Percentiles rank a stretch among this genome's conserved stretches.
Evolutionary conservation across 2,113 vertebrate species (phyloP).

Genomic region (Struthio camelus): DNA sequence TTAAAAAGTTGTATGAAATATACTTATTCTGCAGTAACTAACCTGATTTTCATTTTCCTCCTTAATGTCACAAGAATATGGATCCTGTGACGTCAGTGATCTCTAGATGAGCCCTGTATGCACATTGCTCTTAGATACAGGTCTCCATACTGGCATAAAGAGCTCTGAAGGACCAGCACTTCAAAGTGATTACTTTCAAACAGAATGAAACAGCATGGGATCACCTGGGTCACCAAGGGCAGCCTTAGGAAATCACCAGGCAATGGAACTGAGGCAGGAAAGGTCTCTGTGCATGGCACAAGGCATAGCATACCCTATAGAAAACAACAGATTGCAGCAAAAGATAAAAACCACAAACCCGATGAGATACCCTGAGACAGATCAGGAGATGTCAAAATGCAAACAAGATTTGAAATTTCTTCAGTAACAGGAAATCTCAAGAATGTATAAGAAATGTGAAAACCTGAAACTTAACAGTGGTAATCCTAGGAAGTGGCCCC

Average conservation of each 20-base stretch:
- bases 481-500: background rate
- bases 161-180: background rate
- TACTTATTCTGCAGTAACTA: background rate
- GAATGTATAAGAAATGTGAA: background rate
- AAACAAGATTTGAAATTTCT: background rate
- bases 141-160: no score
- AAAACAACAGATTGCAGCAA: background rate
- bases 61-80: background rate
- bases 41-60: background rate
- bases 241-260: background rate
- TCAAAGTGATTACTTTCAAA: background rate
- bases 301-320: background rate
- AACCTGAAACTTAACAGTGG: background rate
- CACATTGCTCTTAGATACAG: background rate
- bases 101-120: background rate
- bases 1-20: background rate
- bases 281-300: background rate
- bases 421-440: background rate
- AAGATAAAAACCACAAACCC: background rate
- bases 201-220: rapidly evolving
- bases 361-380: background rate
- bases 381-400: background rate
- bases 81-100: background rate
- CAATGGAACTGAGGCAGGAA: background rate
- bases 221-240: background rate